phyloP scores from a whole-genome alignment of 2,113 vertebrate genomes.

The Ptyas mucosa region DNA sequence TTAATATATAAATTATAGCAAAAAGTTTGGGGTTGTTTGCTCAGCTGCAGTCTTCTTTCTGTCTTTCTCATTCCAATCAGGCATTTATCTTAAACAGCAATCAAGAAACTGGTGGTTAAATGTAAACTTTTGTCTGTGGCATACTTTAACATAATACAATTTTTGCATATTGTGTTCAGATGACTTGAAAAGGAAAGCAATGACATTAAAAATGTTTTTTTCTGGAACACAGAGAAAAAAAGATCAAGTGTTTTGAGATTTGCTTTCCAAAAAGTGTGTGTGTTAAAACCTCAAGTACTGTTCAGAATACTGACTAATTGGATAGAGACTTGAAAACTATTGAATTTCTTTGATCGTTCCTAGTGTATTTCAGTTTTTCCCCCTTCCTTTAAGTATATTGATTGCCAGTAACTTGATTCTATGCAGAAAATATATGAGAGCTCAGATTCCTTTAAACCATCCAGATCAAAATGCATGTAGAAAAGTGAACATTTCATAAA shows the following conservation, averaged over 20 bases:
- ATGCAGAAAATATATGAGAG: neutral
- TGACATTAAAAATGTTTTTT: neutral
- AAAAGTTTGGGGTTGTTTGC: neutral
- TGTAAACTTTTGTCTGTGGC: slow-evolving; percentile 26
- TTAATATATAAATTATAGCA: neutral
- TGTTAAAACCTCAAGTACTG: neutral
- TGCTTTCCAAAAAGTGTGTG: neutral
- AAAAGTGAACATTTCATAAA: neutral
- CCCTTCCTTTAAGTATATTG: neutral
- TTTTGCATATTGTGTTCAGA: neutral
- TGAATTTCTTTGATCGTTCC: neutral
- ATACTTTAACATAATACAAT: neutral
- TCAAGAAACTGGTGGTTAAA: neutral
- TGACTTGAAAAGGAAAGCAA: neutral
- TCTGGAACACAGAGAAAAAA: neutral
- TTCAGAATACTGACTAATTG: neutral
- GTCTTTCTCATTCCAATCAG: neutral
- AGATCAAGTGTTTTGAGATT: neutral
- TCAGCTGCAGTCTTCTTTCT: neutral
- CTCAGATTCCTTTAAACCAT: neutral
- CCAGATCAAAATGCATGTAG: neutral
- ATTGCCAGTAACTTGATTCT: neutral
- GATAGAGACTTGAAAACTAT: neutral
- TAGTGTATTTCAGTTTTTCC: neutral
- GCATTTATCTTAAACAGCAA: slow-evolving; percentile 10